These are phyloP conservation scores for Drosophila sordidula DNA, from an alignment of 2,888 invertebrate genomes.

Conservation along the genomic window DNA sequence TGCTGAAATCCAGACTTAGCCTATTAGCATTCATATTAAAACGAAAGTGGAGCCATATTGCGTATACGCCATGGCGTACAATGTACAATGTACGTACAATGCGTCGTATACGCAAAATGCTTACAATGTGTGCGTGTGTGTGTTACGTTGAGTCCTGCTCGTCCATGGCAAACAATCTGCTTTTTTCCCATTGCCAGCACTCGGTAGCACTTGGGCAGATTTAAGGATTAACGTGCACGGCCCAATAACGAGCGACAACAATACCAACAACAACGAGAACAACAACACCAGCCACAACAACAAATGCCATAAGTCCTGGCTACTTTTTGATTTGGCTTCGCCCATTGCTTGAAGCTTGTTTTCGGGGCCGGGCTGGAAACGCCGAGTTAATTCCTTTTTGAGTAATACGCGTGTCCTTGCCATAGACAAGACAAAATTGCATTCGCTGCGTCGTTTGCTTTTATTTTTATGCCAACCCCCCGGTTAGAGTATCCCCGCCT, in stretches of 20 bases:
- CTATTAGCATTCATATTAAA: slow-evolving; percentile 82
- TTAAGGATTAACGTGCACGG: slow-evolving; percentile 80
- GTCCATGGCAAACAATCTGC: slow-evolving; percentile 67
- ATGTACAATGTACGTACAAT: slow-evolving; percentile 42
- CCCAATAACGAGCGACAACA: slow-evolving; percentile 56
- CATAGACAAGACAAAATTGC: slow-evolving; percentile 67
- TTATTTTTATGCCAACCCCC: slow-evolving; percentile 59
- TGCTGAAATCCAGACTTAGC: slow-evolving; percentile 77
- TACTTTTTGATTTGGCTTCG: slow-evolving; percentile 68
- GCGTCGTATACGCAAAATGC: slow-evolving; percentile 57
- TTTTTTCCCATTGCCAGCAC: slow-evolving; percentile 42
- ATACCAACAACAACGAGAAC: slow-evolving; percentile 18
- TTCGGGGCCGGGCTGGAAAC: not conserved
- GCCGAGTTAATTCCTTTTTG: slow-evolving; percentile 77
- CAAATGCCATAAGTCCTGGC: slow-evolving; percentile 64
- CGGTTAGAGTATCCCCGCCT: not conserved
- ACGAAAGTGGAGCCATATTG: slow-evolving; percentile 81
- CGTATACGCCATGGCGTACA: slow-evolving; percentile 63
- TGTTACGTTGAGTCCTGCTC: slow-evolving; percentile 12
- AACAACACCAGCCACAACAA: slow-evolving; percentile 22
- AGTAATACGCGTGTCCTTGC: slow-evolving; percentile 71
- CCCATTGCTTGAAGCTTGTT: slow-evolving; percentile 26
- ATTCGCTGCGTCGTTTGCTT: slow-evolving; percentile 61
- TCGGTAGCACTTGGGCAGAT: slow-evolving; percentile 78
- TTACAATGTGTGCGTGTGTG: slow-evolving; percentile 18